These are phyloP conservation scores for Drosophila sulfurigaster DNA, from an alignment of 1,140 invertebrate genomes.

Conservation along the genomic window DNA sequence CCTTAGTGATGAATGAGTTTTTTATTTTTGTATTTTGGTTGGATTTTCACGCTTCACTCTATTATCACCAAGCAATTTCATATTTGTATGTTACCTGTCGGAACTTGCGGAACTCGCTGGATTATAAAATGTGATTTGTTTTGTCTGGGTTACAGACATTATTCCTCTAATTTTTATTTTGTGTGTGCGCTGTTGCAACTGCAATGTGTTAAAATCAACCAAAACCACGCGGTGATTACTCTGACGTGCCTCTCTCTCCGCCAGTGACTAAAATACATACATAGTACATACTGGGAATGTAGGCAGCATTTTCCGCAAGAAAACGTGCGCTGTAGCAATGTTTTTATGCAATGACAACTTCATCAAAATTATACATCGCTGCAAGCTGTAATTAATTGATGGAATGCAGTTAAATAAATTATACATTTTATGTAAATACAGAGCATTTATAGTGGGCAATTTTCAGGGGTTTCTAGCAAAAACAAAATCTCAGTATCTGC, in stretches of 20 bases:
- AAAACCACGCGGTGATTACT: constrained; percentile 71
- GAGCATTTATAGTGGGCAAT: constrained; percentile 7
- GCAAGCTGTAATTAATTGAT: not conserved
- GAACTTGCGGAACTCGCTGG: constrained; percentile 93
- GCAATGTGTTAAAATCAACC: constrained; percentile 52
- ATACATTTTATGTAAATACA: constrained; percentile 1
- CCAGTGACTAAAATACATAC: constrained; percentile 32
- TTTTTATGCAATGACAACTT: not conserved
- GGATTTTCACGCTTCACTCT: constrained; percentile 56
- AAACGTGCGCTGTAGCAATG: constrained; percentile 39
- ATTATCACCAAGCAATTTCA: constrained; percentile 37
- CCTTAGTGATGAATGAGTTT: constrained; percentile 55
- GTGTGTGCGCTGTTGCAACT: constrained; percentile 47
- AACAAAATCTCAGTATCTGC: constrained; percentile 13
- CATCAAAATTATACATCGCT: not conserved
- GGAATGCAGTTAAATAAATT: constrained; percentile 4
- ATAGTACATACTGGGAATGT: constrained; percentile 25
- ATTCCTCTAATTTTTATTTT: constrained; percentile 28
- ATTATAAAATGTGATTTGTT: constrained; percentile 86
- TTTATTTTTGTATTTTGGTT: constrained; percentile 6
- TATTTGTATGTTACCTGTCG: constrained; percentile 88
- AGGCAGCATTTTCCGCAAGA: not conserved
- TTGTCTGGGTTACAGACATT: constrained; percentile 75
- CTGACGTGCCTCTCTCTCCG: constrained; percentile 58
- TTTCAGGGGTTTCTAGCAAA: not conserved